Evolutionary conservation across 1,140 invertebrate species (phyloP).

Genomic region (Pinna nobilis): DNA sequence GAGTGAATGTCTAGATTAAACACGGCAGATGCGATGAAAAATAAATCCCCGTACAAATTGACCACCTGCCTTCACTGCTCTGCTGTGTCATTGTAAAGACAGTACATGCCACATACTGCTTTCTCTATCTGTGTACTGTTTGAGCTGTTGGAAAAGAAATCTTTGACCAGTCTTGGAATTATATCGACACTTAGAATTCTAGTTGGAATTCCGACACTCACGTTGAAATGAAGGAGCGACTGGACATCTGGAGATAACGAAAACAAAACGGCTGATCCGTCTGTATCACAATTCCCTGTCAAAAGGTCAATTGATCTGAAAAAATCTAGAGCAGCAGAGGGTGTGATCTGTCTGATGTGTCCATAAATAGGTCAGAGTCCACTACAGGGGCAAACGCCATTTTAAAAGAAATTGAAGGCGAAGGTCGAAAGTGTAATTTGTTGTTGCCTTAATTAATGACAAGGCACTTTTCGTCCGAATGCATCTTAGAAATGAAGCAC

Average conservation of each 20-base stretch:
- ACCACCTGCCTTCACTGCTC: background rate
- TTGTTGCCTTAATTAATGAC: background rate
- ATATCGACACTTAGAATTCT: background rate
- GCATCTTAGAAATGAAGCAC: background rate
- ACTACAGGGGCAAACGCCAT: too few species aligned
- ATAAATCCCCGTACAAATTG: slow-evolving; percentile 39
- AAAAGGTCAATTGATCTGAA: slow-evolving; percentile 33
- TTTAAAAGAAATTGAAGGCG: slow-evolving; percentile 32
- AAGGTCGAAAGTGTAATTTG: slow-evolving; percentile 14
- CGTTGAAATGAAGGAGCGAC: too few species aligned
- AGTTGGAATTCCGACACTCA: background rate
- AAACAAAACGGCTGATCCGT: slow-evolving; percentile 30
- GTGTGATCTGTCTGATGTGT: background rate
- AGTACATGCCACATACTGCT: background rate
- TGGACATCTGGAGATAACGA: background rate
- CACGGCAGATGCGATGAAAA: slow-evolving; percentile 33
- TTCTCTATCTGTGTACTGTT: too few species aligned
- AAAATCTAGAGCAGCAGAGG: too few species aligned
- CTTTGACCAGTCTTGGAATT: too few species aligned
- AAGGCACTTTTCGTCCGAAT: too few species aligned
- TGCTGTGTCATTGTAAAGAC: background rate
- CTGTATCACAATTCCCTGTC: slow-evolving; percentile 30
- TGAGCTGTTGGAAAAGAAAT: background rate
- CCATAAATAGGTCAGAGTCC: slow-evolving; percentile 7
- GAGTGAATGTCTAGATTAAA: slow-evolving; percentile 14